A percentile compares a stretch with the other conserved stretches of the same genome.
phyloP scores from a whole-genome alignment of 2,797 vertebrate genomes.

The Gymnodraco acuticeps region DNA sequence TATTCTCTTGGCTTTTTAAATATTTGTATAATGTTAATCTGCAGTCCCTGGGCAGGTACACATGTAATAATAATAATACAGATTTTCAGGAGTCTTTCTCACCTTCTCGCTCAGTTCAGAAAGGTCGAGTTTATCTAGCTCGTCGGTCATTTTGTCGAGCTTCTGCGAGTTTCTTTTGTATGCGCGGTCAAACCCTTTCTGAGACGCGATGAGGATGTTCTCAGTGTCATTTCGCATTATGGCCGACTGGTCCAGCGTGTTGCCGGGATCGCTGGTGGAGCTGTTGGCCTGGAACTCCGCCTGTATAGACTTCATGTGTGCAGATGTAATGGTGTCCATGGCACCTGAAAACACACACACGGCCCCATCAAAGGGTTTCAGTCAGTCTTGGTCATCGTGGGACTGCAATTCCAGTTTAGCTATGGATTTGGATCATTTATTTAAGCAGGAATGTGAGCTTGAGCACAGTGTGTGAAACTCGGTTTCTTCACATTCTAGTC shows the following conservation, averaged over 20 bases:
- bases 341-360: constrained; percentile 85
- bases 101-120: constrained; percentile 89
- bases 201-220: constrained; percentile 82
- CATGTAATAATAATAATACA: not conserved
- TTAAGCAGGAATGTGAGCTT: not conserved
- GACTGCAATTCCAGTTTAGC: not conserved
- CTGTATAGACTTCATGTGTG: constrained; percentile 86
- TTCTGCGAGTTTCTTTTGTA: constrained; percentile 88
- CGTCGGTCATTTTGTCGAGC: constrained; percentile 89
- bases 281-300: constrained; percentile 87
- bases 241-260: constrained; percentile 83
- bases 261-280: constrained; percentile 83
- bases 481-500: not conserved
- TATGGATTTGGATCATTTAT: not conserved
- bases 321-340: constrained; percentile 89
- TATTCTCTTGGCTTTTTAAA: no score
- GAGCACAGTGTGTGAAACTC: not conserved
- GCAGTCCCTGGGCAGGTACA: no score
- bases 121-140: constrained; percentile 88
- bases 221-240: constrained; percentile 83
- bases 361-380: not conserved
- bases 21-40: no score
- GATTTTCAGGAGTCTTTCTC: constrained; percentile 25
- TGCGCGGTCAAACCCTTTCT: constrained; percentile 87
- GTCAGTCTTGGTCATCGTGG: not conserved